Evolutionary conservation across 2,888 invertebrate species (phyloP).

Genomic region (Sinopyrophorus schimmeli): DNA sequence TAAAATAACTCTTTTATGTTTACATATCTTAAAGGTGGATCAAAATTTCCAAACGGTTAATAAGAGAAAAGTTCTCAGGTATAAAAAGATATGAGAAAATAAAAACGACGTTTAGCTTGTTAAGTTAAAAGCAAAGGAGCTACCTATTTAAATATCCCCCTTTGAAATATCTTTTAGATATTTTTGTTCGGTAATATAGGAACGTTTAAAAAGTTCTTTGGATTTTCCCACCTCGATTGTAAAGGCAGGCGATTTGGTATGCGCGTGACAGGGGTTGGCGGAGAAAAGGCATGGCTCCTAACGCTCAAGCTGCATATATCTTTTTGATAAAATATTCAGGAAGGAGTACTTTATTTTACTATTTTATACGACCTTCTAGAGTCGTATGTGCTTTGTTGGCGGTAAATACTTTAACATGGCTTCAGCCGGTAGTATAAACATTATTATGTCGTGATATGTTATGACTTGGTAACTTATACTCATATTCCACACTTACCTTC

Average conservation of each 20-base stretch:
- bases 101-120: too few relatives aligned
- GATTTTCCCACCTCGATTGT: slow-evolving; percentile 25
- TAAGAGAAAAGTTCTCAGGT: too few relatives aligned
- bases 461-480: background rate
- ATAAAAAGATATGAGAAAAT: too few relatives aligned
- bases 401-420: slow-evolving; percentile 45
- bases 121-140: too few relatives aligned
- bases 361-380: slow-evolving; percentile 44
- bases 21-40: too few relatives aligned
- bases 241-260: slow-evolving; percentile 33
- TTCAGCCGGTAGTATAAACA: slow-evolving; percentile 39
- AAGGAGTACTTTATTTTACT: slow-evolving; percentile 45
- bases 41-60: too few relatives aligned
- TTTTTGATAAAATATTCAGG: slow-evolving; percentile 49
- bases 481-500: too few relatives aligned
- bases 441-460: slow-evolving; percentile 44
- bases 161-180: too few relatives aligned
- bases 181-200: slow-evolving; percentile 4
- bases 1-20: too few relatives aligned
- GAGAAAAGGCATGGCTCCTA: slow-evolving; percentile 35
- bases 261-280: slow-evolving; percentile 35
- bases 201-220: slow-evolving; percentile 13
- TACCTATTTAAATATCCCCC: too few relatives aligned
- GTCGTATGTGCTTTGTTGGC: slow-evolving; percentile 39
- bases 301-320: slow-evolving; percentile 40